These are phyloP conservation scores for Etheostoma spectabile DNA, from an alignment of 2,113 vertebrate species.

Conservation along the genomic window DNA sequence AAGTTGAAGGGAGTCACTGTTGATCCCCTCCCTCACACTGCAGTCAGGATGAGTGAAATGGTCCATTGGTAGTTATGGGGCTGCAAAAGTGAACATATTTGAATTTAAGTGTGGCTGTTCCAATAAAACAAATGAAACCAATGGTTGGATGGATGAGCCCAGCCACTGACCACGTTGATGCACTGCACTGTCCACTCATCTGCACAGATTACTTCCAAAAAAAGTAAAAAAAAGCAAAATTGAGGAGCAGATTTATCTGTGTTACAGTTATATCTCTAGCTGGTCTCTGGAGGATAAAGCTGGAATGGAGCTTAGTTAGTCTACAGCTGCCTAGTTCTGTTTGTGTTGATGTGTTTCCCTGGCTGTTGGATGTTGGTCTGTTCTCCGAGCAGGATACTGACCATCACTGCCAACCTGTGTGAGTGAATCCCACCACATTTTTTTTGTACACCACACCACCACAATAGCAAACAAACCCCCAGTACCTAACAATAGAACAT, in stretches of 20 bases:
- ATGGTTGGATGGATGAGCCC: slow-evolving; percentile 34
- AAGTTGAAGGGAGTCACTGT: slow-evolving; percentile 32
- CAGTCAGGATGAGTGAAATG: slow-evolving; percentile 46
- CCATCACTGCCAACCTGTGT: slow-evolving; percentile 46
- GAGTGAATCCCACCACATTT: slow-evolving; percentile 44
- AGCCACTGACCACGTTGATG: slow-evolving; percentile 34
- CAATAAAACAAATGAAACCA: slow-evolving; percentile 60
- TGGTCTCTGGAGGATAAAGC: slow-evolving; percentile 45
- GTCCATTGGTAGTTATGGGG: slow-evolving; percentile 34
- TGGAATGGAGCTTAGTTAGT: slow-evolving; percentile 37
- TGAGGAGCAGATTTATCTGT: slow-evolving; percentile 39
- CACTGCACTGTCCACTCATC: slow-evolving; percentile 19
- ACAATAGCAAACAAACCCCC: slow-evolving; percentile 26
- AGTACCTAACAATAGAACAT: slow-evolving; percentile 31
- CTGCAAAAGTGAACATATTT: slow-evolving; percentile 51
- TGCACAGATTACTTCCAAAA: slow-evolving; percentile 40
- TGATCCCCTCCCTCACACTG: slow-evolving; percentile 8
- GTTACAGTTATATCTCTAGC: slow-evolving; percentile 41
- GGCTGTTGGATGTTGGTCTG: slow-evolving; percentile 50
- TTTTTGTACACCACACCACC: slow-evolving; percentile 21
- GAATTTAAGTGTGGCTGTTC: slow-evolving; percentile 42
- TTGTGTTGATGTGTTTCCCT: slow-evolving; percentile 36
- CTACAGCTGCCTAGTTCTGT: slow-evolving; percentile 40
- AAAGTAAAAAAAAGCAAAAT: no score
- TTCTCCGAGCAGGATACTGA: slow-evolving; percentile 44